phyloP scores from a whole-genome alignment of 2,113 vertebrate genomes.

The Oncorhynchus mykiss region DNA sequence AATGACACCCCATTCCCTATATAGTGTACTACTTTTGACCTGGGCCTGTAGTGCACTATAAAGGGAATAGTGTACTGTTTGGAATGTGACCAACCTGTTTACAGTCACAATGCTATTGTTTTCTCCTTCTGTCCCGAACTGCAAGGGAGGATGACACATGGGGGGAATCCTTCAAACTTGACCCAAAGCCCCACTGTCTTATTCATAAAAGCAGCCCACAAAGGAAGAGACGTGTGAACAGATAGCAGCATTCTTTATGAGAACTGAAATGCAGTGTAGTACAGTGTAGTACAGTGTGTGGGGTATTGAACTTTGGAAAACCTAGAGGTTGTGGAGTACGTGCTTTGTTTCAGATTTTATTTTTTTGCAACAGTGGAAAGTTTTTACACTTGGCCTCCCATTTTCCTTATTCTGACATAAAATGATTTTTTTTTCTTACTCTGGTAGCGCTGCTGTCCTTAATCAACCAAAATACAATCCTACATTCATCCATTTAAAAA shows the following conservation, averaged over 20 bases:
- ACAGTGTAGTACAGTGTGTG: no score
- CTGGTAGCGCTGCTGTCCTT: no score
- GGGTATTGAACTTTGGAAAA: conserved; percentile 35
- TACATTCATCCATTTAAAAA: no score
- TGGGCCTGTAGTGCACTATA: not conserved
- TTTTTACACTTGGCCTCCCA: no score
- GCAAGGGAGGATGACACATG: not conserved
- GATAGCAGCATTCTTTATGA: conserved; percentile 51
- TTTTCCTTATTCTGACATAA: no score
- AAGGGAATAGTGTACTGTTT: conserved; percentile 9
- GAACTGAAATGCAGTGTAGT: not conserved
- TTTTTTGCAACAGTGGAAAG: no score
- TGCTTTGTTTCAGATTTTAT: no score
- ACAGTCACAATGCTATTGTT: conserved; percentile 54
- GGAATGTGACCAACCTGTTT: conserved; percentile 39
- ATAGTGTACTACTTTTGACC: no score
- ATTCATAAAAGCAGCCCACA: conserved; percentile 14
- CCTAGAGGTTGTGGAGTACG: not conserved
- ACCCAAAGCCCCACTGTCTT: conserved; percentile 33
- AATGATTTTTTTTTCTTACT: no score
- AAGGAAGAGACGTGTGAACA: conserved; percentile 43
- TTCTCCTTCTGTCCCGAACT: conserved; percentile 5
- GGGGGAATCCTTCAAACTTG: conserved; percentile 58
- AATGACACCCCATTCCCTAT: no score
- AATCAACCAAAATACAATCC: no score